Conservation (phyloP, 2,888 invertebrate species). For the Synergus japonicus region DNA sequence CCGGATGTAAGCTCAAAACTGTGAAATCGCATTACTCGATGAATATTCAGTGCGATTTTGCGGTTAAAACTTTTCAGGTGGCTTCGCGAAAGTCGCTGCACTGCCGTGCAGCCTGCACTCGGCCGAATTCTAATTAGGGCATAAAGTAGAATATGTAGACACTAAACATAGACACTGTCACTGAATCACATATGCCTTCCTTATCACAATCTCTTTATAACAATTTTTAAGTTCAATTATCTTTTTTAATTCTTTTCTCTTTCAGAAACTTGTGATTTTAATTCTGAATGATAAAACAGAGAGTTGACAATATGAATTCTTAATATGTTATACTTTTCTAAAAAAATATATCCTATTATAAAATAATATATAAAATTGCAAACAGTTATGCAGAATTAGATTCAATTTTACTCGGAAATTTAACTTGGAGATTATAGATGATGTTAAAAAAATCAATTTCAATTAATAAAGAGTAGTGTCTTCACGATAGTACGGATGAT, state of each 20-base stretch:
- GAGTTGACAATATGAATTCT: too few species aligned
- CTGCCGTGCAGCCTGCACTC: slow-evolving; percentile 34
- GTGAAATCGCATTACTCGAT: slow-evolving; percentile 71
- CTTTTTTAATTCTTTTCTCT: not conserved
- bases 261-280: not conserved
- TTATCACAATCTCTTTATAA: not conserved
- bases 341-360: too few species aligned
- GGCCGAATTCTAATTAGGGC: slow-evolving; percentile 48
- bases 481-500: slow-evolving; percentile 16
- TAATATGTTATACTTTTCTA: too few species aligned
- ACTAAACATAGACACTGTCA: not conserved
- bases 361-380: too few species aligned
- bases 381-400: too few species aligned
- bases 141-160: slow-evolving; percentile 51
- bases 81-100: slow-evolving; percentile 38
- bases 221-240: slow-evolving; percentile 1
- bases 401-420: not conserved
- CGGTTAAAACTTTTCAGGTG: slow-evolving; percentile 69
- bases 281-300: not conserved
- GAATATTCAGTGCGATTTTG: slow-evolving; percentile 77
- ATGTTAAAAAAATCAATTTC: not conserved
- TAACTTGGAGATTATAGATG: not conserved
- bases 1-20: slow-evolving; percentile 52
- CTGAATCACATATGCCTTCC: slow-evolving; percentile 33
- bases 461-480: slow-evolving; percentile 27